A percentile compares a stretch with the other conserved stretches of the same genome.
These are phyloP conservation scores for Pollenia labialis DNA, from an alignment of 2,888 invertebrate species.

Conservation along the genomic window DNA sequence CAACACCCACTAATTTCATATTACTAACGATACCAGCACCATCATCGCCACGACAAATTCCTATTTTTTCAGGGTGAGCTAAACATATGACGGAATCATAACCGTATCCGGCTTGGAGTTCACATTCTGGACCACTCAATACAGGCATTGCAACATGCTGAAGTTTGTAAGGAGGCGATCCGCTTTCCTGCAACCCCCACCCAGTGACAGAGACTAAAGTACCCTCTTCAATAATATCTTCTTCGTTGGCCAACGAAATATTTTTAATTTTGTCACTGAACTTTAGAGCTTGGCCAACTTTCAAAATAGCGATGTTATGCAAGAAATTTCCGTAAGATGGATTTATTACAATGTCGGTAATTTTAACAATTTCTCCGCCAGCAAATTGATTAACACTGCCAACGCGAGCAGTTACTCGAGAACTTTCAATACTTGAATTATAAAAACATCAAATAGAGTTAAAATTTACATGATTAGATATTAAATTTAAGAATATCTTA, in stretches of 20 bases:
- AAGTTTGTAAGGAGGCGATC: slow-evolving; percentile 76
- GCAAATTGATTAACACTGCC: slow-evolving; percentile 81
- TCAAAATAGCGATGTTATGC: slow-evolving; percentile 80
- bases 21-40: slow-evolving; percentile 80
- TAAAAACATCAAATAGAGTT: background rate
- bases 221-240: slow-evolving; percentile 74
- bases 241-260: slow-evolving; percentile 76
- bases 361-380: slow-evolving; percentile 77
- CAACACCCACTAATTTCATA: slow-evolving; percentile 77
- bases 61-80: slow-evolving; percentile 76
- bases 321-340: slow-evolving; percentile 80
- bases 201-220: slow-evolving; percentile 78
- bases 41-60: slow-evolving; percentile 81
- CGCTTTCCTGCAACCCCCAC: slow-evolving; percentile 79
- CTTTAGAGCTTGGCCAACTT: slow-evolving; percentile 73
- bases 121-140: slow-evolving; percentile 76
- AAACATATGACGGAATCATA: slow-evolving; percentile 79
- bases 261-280: slow-evolving; percentile 75
- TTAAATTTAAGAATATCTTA: slow-evolving; percentile 74
- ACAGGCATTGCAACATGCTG: slow-evolving; percentile 78
- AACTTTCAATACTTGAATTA: slow-evolving; percentile 73
- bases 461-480: slow-evolving; percentile 28
- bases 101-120: slow-evolving; percentile 78
- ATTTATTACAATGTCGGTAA: slow-evolving; percentile 77
- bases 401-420: slow-evolving; percentile 76